These are phyloP conservation scores for Clarias magur DNA, from an alignment of 2,113 vertebrate genomes.

Conservation along the genomic window DNA sequence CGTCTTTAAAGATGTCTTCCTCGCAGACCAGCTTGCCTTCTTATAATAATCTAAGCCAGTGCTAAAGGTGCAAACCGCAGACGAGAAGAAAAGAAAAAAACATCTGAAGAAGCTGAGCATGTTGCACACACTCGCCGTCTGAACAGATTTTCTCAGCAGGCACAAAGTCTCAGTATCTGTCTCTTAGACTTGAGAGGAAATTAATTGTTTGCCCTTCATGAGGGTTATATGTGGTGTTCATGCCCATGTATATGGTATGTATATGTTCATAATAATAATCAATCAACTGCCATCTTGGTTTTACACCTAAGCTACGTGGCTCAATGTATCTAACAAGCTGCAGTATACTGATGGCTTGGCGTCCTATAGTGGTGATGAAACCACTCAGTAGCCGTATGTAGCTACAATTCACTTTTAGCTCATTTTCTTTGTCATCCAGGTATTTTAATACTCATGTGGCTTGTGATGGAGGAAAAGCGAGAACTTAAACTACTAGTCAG, in stretches of 20 bases:
- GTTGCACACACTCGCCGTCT: not conserved
- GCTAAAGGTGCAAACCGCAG: not conserved
- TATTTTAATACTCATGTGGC: not conserved
- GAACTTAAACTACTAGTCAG: not conserved
- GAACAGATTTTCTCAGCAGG: not conserved
- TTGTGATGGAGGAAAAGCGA: no score
- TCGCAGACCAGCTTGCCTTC: not conserved
- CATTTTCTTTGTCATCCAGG: not conserved
- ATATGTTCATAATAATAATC: not conserved
- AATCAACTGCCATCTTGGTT: not conserved
- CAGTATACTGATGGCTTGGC: no score
- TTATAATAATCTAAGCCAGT: not conserved
- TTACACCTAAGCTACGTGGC: no score
- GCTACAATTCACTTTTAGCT: not conserved
- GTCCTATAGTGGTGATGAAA: not conserved
- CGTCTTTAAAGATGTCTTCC: not conserved
- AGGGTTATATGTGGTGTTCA: not conserved
- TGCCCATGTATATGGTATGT: no score
- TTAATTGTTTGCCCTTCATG: not conserved
- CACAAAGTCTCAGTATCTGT: not conserved
- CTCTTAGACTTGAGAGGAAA: not conserved
- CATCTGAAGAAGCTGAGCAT: not conserved
- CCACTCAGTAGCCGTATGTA: not conserved
- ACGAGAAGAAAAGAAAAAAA: not conserved
- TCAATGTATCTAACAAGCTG: no score